These are phyloP conservation scores for Tringa solitaria DNA, from an alignment of 2,113 vertebrate species.

Conservation along the genomic window DNA sequence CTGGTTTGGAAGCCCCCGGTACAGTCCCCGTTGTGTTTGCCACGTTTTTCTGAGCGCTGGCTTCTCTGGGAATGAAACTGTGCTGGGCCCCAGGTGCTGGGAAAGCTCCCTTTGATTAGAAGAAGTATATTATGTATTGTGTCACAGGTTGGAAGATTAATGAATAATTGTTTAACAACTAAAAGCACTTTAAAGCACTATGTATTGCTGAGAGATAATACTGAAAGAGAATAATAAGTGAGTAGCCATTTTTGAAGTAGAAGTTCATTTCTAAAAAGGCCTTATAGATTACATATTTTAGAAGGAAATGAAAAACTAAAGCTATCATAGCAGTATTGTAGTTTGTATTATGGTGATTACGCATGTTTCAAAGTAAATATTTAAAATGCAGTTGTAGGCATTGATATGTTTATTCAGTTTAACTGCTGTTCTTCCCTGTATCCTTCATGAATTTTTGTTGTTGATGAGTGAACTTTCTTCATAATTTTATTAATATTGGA, in stretches of 20 bases:
- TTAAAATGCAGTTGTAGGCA: neutral
- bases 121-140: neutral
- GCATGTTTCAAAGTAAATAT: slow-evolving; percentile 8
- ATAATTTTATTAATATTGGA: neutral
- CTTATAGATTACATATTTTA: neutral
- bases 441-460: neutral
- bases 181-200: neutral
- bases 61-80: neutral
- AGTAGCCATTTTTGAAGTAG: neutral
- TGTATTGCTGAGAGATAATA: neutral
- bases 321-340: neutral
- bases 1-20: neutral
- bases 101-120: neutral
- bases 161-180: neutral
- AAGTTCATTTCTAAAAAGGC: neutral
- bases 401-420: slow-evolving; percentile 12
- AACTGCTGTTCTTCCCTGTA: neutral
- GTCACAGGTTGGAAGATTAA: neutral
- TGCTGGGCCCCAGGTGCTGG: neutral
- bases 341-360: neutral
- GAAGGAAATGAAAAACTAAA: slow-evolving; percentile 25
- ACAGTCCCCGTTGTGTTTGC: neutral
- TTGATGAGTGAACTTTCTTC: neutral
- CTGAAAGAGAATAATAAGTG: neutral
- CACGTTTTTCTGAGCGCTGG: neutral